phyloP scores from a whole-genome alignment of 2,888 invertebrate species.

The Campaea margaritaria region DNA sequence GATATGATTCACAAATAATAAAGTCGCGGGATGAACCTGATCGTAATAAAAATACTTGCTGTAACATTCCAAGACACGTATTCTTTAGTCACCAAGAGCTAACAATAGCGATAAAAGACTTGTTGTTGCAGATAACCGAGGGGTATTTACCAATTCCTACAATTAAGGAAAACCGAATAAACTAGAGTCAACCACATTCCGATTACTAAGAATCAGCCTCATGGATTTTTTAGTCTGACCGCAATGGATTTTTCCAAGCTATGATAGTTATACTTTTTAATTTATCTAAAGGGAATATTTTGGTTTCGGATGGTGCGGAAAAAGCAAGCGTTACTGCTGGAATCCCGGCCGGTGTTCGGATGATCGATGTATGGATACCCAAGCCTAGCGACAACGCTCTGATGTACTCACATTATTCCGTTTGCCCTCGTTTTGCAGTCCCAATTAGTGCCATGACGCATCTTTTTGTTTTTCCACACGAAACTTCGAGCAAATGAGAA shows the following conservation, averaged over 20 bases:
- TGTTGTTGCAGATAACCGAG: slow-evolving; percentile 9
- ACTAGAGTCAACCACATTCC: neutral
- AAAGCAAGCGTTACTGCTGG: too few species aligned
- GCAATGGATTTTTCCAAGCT: too few species aligned
- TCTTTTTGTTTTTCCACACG: slow-evolving; percentile 37
- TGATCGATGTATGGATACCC: too few species aligned
- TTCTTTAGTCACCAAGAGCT: slow-evolving; percentile 3
- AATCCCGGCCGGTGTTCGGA: too few species aligned
- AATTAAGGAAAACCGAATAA: slow-evolving; percentile 13
- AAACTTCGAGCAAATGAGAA: slow-evolving; percentile 30
- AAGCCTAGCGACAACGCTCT: too few species aligned
- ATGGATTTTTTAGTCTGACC: neutral
- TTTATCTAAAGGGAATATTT: too few species aligned
- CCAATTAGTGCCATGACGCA: slow-evolving; percentile 45
- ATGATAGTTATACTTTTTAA: too few species aligned
- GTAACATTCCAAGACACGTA: slow-evolving; percentile 2
- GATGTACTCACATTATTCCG: slow-evolving; percentile 10
- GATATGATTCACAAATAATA: neutral
- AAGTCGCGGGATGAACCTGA: neutral
- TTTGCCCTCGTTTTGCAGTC: slow-evolving; percentile 40
- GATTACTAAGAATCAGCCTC: neutral
- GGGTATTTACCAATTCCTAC: slow-evolving; percentile 16
- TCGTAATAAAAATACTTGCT: neutral
- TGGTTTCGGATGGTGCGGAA: too few species aligned
- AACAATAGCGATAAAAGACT: slow-evolving; percentile 3